Conservation (phyloP, 1,140 invertebrate species). For the Pogonognathellus flavescens region DNA sequence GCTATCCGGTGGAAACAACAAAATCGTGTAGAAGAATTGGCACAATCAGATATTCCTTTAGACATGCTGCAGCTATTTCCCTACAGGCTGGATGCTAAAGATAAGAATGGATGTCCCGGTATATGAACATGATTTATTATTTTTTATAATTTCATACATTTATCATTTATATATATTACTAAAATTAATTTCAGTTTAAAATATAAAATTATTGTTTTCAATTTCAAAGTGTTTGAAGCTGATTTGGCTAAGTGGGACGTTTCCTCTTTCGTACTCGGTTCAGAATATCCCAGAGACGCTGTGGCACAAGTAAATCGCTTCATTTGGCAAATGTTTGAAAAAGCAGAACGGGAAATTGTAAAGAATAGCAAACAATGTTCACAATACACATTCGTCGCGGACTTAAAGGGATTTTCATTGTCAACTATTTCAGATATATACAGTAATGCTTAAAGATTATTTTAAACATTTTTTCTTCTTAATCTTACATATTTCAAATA, state of each 20-base stretch:
- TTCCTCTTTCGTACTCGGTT: not conserved
- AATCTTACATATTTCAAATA: no score
- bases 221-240: not conserved
- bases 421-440: not conserved
- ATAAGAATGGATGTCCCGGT: not conserved
- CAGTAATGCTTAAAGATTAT: not conserved
- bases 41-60: not conserved
- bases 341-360: not conserved
- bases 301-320: not conserved
- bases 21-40: not conserved
- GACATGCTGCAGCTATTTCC: not conserved
- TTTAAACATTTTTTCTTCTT: not conserved
- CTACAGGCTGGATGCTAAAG: not conserved
- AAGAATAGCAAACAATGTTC: not conserved
- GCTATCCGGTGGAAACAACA: not conserved
- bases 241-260: not conserved
- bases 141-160: not conserved
- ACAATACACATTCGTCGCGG: not conserved
- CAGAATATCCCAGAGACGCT: not conserved
- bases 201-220: not conserved
- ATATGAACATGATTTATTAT: no score
- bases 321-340: conserved; percentile 5
- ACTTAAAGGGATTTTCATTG: not conserved
- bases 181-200: not conserved
- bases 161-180: not conserved